Evolutionary conservation across 2,888 invertebrate species (phyloP).

Genomic region (Selenia dentaria): DNA sequence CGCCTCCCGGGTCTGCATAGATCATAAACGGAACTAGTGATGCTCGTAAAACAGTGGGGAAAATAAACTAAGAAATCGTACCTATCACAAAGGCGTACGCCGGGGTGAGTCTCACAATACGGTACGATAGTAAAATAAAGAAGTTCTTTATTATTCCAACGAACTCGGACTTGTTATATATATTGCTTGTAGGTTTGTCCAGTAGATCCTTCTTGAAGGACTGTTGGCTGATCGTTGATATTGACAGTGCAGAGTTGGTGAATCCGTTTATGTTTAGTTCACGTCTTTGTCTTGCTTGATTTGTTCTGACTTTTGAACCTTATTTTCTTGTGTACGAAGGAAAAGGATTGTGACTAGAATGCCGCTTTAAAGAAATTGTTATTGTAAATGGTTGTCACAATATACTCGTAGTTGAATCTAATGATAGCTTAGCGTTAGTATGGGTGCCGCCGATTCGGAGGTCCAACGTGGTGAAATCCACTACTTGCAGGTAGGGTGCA

Average conservation of each 20-base stretch:
- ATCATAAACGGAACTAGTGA: too few relatives aligned
- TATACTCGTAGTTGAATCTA: too few relatives aligned
- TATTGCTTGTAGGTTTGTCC: conserved; percentile 60
- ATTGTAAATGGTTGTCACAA: too few relatives aligned
- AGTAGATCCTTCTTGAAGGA: conserved; percentile 73
- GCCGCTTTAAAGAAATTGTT: conserved; percentile 85
- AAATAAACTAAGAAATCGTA: conserved; percentile 4
- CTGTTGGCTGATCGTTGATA: conserved; percentile 74
- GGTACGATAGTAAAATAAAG: conserved; percentile 73
- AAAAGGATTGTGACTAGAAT: conserved; percentile 89
- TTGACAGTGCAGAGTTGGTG: conserved; percentile 68
- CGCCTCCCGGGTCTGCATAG: too few relatives aligned
- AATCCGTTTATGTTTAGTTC: conserved; percentile 77
- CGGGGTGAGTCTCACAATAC: conserved; percentile 90
- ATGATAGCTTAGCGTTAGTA: too few relatives aligned
- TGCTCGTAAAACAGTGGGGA: conserved; percentile 10
- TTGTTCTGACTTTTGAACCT: conserved; percentile 54
- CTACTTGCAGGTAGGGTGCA: too few relatives aligned
- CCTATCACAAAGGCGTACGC: conserved; percentile 91
- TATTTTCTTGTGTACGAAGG: conserved; percentile 86
- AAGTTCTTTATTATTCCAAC: conserved; percentile 74
- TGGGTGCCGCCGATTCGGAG: too few relatives aligned
- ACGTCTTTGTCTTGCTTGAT: conserved; percentile 62
- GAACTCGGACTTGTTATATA: conserved; percentile 63
- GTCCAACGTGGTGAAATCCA: too few relatives aligned